Evolutionary conservation across 1,140 invertebrate species (phyloP).

Genomic region (Sinonovacula constricta): DNA sequence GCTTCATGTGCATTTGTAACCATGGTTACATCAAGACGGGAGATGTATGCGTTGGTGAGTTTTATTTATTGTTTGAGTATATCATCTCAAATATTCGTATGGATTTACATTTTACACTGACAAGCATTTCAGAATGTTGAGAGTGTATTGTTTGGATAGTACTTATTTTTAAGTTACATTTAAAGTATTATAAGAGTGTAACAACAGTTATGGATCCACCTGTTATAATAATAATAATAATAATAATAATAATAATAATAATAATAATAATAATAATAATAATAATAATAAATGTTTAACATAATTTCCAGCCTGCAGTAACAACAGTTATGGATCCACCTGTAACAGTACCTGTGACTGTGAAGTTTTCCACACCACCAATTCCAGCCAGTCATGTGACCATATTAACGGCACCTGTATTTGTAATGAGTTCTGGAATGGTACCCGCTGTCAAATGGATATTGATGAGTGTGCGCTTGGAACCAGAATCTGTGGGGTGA

Average conservation of each 20-base stretch:
- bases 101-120: too few relatives aligned
- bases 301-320: slow-evolving; percentile 28
- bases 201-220: too few relatives aligned
- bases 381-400: slow-evolving; percentile 8
- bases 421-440: slow-evolving; percentile 19
- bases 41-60: not conserved
- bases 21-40: not conserved
- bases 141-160: too few relatives aligned
- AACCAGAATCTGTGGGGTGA: not conserved
- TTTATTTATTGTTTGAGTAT: too few relatives aligned
- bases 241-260: too few relatives aligned
- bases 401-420: slow-evolving; percentile 12
- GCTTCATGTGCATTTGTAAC: not conserved
- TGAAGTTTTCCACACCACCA: not conserved
- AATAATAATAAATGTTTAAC: too few relatives aligned
- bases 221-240: too few relatives aligned
- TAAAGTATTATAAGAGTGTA: too few relatives aligned
- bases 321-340: slow-evolving; percentile 11
- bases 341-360: slow-evolving; percentile 10
- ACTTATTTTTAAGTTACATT: too few relatives aligned
- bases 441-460: slow-evolving; percentile 13
- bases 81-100: too few relatives aligned
- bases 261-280: too few relatives aligned
- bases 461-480: slow-evolving; percentile 24
- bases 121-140: too few relatives aligned